A percentile compares a stretch with the other conserved stretches of the same genome.
Evolutionary conservation across 2,113 vertebrate genomes (phyloP).

Genomic region (Dasyornis broadbenti): DNA sequence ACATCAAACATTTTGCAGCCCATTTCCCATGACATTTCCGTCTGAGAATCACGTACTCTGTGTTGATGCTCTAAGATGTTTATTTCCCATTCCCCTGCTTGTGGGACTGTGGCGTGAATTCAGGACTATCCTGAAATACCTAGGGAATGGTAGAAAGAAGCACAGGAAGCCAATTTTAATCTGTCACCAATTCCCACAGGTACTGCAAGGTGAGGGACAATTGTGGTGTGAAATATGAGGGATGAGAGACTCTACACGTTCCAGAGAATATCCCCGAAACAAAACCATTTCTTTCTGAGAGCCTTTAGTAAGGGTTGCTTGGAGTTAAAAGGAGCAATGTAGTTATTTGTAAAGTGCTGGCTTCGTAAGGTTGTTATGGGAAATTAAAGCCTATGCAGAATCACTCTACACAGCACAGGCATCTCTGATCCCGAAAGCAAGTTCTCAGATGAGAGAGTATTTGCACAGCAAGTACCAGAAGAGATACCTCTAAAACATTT

Average conservation of each 20-base stretch:
- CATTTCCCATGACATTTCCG: background rate
- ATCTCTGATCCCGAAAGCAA: background rate
- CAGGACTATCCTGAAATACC: background rate
- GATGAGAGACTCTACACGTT: background rate
- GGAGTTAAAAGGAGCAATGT: background rate
- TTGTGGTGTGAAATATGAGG: background rate
- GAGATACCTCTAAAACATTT: background rate
- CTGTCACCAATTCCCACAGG: background rate
- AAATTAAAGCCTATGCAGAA: background rate
- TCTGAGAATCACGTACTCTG: background rate
- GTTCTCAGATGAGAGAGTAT: background rate
- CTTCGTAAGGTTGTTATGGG: background rate
- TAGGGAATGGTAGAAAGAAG: background rate
- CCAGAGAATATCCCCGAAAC: background rate
- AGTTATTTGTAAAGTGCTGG: background rate
- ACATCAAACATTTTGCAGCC: background rate
- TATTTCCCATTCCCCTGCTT: background rate
- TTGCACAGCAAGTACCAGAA: background rate
- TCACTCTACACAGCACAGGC: background rate
- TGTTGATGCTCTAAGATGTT: background rate
- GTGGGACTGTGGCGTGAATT: background rate
- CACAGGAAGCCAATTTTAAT: background rate
- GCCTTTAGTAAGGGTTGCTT: background rate
- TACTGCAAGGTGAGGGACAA: background rate
- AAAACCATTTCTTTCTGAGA: background rate